These are phyloP conservation scores for Coreius guichenoti DNA, from an alignment of 2,797 vertebrate species.

Conservation along the genomic window DNA sequence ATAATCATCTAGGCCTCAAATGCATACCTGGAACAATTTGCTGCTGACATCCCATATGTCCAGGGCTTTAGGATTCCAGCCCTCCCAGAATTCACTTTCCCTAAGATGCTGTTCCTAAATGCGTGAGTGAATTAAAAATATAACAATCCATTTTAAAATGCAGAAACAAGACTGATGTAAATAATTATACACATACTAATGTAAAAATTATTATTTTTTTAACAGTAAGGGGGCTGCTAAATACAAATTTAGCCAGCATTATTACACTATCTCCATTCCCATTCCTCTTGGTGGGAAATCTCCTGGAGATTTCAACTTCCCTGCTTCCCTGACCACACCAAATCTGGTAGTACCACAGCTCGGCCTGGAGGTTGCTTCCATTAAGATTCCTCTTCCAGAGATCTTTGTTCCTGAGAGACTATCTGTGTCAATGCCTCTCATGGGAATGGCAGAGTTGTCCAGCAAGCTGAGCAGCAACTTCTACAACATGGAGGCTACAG, in stretches of 20 bases:
- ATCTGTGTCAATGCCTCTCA: constrained; percentile 80
- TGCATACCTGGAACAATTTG: constrained; percentile 83
- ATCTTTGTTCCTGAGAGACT: constrained; percentile 82
- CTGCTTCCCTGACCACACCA: constrained; percentile 79
- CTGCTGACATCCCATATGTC: constrained; percentile 79
- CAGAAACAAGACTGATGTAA: not conserved
- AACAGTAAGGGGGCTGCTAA: constrained; percentile 83
- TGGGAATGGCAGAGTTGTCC: constrained; percentile 84
- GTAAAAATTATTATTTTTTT: constrained; percentile 14
- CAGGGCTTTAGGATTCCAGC: constrained; percentile 81
- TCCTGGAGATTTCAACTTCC: constrained; percentile 79
- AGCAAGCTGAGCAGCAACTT: constrained; percentile 86
- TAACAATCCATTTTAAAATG: not conserved
- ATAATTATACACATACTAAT: not conserved
- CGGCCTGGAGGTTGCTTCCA: constrained; percentile 80
- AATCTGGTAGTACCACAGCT: constrained; percentile 76
- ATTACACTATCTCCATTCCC: constrained; percentile 79
- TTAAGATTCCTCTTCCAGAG: constrained; percentile 80
- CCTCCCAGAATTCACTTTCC: constrained; percentile 81
- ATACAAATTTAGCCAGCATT: constrained; percentile 83
- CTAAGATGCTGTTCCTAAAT: constrained; percentile 88
- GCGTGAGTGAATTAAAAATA: constrained; percentile 75
- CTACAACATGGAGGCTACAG: constrained; percentile 85
- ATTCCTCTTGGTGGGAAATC: constrained; percentile 89
- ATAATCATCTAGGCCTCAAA: constrained; percentile 77